These are phyloP conservation scores for Ephialtes manifestator DNA, from an alignment of 2,888 invertebrate species.

Conservation along the genomic window DNA sequence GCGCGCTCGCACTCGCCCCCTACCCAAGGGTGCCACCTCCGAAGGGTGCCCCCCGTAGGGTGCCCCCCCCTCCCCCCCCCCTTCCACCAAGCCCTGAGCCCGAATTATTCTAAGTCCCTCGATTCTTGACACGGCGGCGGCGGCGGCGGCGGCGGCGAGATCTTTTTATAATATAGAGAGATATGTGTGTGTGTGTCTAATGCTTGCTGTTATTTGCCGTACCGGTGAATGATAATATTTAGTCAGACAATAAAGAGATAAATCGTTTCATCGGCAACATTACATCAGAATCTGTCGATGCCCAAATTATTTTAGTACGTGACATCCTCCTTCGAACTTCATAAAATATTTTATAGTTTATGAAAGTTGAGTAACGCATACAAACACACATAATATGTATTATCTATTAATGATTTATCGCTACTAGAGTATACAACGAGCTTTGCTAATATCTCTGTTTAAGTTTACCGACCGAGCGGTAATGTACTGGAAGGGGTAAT, in stretches of 20 bases:
- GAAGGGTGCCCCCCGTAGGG: no score
- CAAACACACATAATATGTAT: not conserved
- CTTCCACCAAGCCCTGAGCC: no score
- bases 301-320: slow-evolving; percentile 4
- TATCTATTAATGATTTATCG: not conserved
- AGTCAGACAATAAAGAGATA: not conserved
- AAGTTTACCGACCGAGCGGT: slow-evolving; percentile 15
- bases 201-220: not conserved
- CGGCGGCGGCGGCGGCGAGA: no score
- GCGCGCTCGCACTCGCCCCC: no score
- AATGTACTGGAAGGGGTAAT: slow-evolving; percentile 37
- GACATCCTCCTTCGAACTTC: not conserved
- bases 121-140: no score
- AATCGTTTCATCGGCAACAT: slow-evolving; percentile 28
- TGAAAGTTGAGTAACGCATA: not conserved
- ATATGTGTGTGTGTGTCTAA: no score
- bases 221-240: not conserved
- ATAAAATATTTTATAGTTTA: slow-evolving; percentile 12
- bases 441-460: not conserved
- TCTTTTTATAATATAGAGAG: no score
- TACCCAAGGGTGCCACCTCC: no score
- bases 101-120: no score
- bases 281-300: slow-evolving; percentile 20
- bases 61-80: no score
- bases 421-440: not conserved